Percentiles rank a stretch among this genome's conserved stretches.
These are phyloP conservation scores for Ceratosolen solmsi DNA, from an alignment of 1,140 invertebrate genomes.

Conservation along the genomic window DNA sequence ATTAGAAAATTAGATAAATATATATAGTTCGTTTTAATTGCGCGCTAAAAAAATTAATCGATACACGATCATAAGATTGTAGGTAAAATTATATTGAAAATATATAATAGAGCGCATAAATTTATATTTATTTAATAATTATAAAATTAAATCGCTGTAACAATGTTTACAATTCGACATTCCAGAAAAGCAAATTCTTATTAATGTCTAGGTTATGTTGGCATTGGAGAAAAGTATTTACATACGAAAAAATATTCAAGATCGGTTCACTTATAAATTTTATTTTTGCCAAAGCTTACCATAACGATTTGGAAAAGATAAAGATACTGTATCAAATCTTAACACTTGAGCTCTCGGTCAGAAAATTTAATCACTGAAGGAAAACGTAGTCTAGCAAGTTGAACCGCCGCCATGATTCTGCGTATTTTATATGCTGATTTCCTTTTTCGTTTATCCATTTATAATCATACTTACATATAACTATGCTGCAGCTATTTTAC, in stretches of 20 bases:
- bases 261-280: not conserved
- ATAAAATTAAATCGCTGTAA: not conserved
- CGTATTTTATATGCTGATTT: conserved; percentile 10
- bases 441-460: not conserved
- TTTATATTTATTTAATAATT: not conserved
- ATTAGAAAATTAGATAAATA: not conserved
- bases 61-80: too few species aligned
- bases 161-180: not conserved
- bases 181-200: not conserved
- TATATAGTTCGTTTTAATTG: not conserved
- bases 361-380: conserved; percentile 67
- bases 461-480: not conserved
- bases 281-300: conserved; percentile 5
- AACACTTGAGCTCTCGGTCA: conserved; percentile 66
- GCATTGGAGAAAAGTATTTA: not conserved
- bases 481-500: not conserved
- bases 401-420: conserved; percentile 65
- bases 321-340: conserved; percentile 57
- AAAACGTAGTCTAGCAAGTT: conserved; percentile 62
- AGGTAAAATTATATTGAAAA: too few species aligned
- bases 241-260: not conserved
- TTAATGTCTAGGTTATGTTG: conserved; percentile 56
- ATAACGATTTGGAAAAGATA: conserved; percentile 36
- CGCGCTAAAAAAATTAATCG: not conserved
- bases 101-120: not conserved